Evolutionary conservation across 2,797 vertebrate species (phyloP), one percentile per base, ranked within the genome.

Genomic region (Coilia nasus): DNA sequence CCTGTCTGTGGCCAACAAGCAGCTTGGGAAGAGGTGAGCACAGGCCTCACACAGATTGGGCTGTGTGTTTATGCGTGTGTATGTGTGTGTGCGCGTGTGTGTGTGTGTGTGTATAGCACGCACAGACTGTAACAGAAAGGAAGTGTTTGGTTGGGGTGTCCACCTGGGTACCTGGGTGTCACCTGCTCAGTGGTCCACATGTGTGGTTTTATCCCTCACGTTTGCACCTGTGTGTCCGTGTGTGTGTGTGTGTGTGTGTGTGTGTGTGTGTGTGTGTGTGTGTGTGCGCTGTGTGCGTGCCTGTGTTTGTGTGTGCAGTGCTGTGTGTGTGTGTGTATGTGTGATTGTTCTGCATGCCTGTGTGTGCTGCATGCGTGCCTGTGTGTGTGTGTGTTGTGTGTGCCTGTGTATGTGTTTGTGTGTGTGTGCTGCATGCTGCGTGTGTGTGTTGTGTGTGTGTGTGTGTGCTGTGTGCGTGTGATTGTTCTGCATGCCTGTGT

Each of bases 1-100:
- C 0, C 87, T 99, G 85, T 99, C 98, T 0, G 97, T 99, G 83
- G 98, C 95, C 0, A 97, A 97, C 92, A 98, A 97, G 90, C 94
- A 97, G 3, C 93, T 96, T 0, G 97, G 96, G 89, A 98, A 97
- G 92, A 97, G 97, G 98, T 99, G 93, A 62, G 75, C 11, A 11
- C 15, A 19, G 67, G 47, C 23, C 35, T n/a, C 3, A 41, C 3
- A 54, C 9, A 54, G 6, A 7, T 15, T 5, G 19, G 6, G 44
- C 0, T 31, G 1, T 57, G 2, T 57, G 46, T 47, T 10, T 50
- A 50, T 7, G 56, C 67, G 28, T 57, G 14, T 81, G 54, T 62
- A 17, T 47, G 41, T 60, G 23, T 82, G 17, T 6, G 54, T 71
- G 31, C 67, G 35, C 23, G 50, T 83, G 41, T 44, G 6, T 85